Conservation (phyloP, 2,797 vertebrate genomes). For the Melopsittacus undulatus region DNA sequence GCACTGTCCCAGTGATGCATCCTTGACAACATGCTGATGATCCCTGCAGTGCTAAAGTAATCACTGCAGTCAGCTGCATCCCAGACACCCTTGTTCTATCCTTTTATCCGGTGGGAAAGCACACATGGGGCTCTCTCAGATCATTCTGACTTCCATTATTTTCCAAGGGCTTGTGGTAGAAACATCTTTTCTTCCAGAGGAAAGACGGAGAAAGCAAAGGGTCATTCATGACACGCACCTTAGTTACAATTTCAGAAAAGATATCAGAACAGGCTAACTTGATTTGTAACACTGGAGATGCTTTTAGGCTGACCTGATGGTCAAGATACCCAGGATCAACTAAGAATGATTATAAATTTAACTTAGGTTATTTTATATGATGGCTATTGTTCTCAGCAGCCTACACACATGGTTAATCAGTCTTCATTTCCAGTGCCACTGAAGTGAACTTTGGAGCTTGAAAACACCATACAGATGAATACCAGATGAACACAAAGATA, state of each 20-base stretch:
- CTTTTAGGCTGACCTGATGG: not conserved
- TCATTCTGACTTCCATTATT: not conserved
- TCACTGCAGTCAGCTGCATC: constrained; percentile 3
- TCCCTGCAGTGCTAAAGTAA: not conserved
- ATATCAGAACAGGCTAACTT: not conserved
- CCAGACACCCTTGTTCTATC: not conserved
- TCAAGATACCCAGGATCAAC: not conserved
- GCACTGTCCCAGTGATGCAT: rapidly evolving
- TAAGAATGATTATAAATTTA: not conserved
- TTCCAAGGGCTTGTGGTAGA: not conserved
- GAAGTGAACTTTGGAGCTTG: not conserved
- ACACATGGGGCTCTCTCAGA: not conserved
- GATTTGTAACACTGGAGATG: not conserved
- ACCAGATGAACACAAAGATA: not conserved
- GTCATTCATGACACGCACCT: not conserved
- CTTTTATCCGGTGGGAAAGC: constrained; percentile 31
- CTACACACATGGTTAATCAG: not conserved
- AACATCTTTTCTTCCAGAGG: not conserved
- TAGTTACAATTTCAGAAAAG: not conserved
- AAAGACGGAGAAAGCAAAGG: not conserved
- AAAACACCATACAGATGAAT: not conserved
- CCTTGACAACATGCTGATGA: not conserved
- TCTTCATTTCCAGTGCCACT: not conserved
- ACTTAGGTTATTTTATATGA: not conserved
- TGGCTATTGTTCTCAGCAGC: not conserved